Conservation (phyloP, 2,797 vertebrate genomes). For the Ateles fusciceps region DNA sequence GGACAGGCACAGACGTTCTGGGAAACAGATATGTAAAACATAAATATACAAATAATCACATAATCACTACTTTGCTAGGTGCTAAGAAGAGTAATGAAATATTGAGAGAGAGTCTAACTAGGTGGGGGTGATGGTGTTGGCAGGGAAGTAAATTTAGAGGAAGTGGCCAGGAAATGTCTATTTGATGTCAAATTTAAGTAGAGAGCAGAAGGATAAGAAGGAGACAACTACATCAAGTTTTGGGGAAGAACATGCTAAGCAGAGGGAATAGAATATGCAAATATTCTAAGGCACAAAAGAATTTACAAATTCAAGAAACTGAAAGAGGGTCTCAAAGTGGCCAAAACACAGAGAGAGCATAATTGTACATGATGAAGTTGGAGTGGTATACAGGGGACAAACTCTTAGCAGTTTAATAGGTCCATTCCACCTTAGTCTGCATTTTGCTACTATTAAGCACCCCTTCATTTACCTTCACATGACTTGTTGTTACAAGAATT, state of each 20-base stretch:
- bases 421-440: neutral
- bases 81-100: neutral
- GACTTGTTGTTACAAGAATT: neutral
- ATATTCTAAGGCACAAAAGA: neutral
- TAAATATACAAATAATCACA: neutral
- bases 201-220: neutral
- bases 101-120: neutral
- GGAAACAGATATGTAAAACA: neutral
- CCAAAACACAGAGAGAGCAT: neutral
- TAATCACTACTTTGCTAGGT: neutral
- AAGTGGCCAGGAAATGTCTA: neutral
- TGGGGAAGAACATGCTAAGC: neutral
- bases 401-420: neutral
- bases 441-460: neutral
- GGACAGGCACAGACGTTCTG: neutral
- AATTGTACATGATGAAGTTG: neutral
- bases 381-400: neutral
- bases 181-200: neutral
- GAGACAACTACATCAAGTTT: neutral
- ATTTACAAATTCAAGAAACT: neutral
- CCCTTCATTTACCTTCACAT: neutral
- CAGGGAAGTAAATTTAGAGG: neutral
- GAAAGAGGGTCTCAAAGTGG: neutral
- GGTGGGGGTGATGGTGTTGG: neutral
- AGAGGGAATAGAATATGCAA: neutral